These are phyloP conservation scores for Eupithecia tripunctaria DNA, from an alignment of 2,888 invertebrate genomes.

Conservation along the genomic window DNA sequence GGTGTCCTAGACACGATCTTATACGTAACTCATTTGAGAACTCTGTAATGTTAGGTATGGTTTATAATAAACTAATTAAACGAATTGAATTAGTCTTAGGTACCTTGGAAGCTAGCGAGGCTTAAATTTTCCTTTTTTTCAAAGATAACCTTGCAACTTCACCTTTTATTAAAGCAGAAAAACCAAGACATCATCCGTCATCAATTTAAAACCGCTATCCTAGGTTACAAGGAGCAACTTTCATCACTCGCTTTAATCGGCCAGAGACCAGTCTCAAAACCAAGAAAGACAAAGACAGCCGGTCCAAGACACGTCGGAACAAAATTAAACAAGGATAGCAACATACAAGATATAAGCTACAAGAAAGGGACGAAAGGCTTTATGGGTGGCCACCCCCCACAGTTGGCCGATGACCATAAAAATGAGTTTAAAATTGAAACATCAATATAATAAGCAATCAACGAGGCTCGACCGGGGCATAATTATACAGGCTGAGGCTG, in stretches of 20 bases:
- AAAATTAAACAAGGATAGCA: slow-evolving; percentile 66
- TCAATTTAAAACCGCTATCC: slow-evolving; percentile 44
- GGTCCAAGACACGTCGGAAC: slow-evolving; percentile 58
- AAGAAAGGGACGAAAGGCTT: slow-evolving; percentile 60
- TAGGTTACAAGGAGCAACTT: slow-evolving; percentile 64
- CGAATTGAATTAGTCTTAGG: too few species aligned
- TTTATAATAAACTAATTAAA: too few species aligned
- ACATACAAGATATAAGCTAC: slow-evolving; percentile 51
- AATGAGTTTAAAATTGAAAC: slow-evolving; percentile 85
- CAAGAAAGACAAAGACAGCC: slow-evolving; percentile 60
- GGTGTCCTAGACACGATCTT: too few species aligned
- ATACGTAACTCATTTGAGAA: too few species aligned
- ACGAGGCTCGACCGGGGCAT: slow-evolving; percentile 70
- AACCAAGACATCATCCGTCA: slow-evolving; percentile 62
- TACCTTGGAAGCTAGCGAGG: background rate
- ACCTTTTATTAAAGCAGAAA: background rate
- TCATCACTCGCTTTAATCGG: slow-evolving; percentile 73
- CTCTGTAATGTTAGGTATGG: too few species aligned
- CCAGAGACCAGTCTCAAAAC: slow-evolving; percentile 50
- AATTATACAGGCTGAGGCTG: slow-evolving; percentile 80
- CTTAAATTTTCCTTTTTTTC: background rate
- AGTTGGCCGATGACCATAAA: slow-evolving; percentile 85
- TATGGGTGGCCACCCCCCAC: slow-evolving; percentile 85
- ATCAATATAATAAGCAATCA: slow-evolving; percentile 85
- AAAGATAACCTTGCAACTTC: background rate